Conservation (phyloP, 2,113 vertebrate species). For the Anarrhichthys ocellatus region DNA sequence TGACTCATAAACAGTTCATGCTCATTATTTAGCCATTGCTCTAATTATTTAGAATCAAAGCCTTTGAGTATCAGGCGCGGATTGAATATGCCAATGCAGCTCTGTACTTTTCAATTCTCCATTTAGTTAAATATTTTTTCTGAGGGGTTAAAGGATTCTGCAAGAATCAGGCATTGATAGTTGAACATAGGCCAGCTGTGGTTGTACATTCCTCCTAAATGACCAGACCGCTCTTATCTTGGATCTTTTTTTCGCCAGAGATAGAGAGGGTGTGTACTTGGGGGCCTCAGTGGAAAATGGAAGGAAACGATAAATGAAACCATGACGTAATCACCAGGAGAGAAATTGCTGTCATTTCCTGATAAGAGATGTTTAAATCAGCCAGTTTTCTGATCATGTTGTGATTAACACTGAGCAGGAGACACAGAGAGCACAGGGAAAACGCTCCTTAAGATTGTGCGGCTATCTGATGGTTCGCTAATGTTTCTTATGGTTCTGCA, state of each 20-base stretch:
- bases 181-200: constrained; percentile 71
- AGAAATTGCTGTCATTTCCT: constrained; percentile 69
- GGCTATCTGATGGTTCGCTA: constrained; percentile 26
- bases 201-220: constrained; percentile 73
- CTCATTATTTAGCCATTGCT: constrained; percentile 6
- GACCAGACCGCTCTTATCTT: constrained; percentile 76
- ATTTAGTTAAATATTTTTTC: constrained; percentile 72
- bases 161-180: constrained; percentile 47
- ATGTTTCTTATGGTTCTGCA: constrained; percentile 9
- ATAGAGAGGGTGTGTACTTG: constrained; percentile 51
- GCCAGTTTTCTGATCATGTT: constrained; percentile 53
- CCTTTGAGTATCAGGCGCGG: constrained; percentile 15
- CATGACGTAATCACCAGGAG: constrained; percentile 71
- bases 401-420: constrained; percentile 60
- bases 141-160: constrained; percentile 51
- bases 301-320: constrained; percentile 80
- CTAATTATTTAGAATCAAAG: constrained; percentile 25
- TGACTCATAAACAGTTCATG: constrained; percentile 46
- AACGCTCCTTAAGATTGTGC: constrained; percentile 28
- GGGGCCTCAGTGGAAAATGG: constrained; percentile 54
- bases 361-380: constrained; percentile 66
- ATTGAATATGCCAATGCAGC: constrained; percentile 37
- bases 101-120: background rate
- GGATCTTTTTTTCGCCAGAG: constrained; percentile 51
- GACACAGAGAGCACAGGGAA: constrained; percentile 36